A percentile compares a stretch with the other conserved stretches of the same genome.
Conservation (phyloP, 2,113 vertebrate genomes). For the Pelvicachromis taeniatus region DNA sequence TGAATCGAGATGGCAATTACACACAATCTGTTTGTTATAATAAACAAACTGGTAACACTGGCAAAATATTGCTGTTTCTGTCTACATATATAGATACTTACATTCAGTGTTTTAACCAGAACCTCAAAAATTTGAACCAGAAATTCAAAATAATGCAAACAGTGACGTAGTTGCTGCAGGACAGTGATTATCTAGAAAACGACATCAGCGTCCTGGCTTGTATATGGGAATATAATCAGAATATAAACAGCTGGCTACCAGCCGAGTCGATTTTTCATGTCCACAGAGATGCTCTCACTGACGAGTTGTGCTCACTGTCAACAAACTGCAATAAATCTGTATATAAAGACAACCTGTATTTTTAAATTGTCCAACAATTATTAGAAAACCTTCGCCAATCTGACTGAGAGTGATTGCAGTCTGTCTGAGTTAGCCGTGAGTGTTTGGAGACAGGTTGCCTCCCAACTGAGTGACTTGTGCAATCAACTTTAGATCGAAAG, state of each 20-base stretch:
- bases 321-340: neutral
- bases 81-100: neutral
- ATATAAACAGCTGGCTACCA: neutral
- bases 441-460: neutral
- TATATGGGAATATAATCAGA: neutral
- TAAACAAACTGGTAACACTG: too few relatives aligned
- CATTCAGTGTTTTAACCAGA: neutral
- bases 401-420: neutral
- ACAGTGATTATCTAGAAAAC: neutral
- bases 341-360: neutral
- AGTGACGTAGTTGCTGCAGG: neutral
- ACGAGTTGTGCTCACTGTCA: neutral
- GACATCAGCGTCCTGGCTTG: neutral
- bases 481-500: neutral
- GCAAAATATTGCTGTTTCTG: neutral
- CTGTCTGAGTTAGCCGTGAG: neutral
- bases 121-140: neutral
- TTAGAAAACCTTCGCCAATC: neutral
- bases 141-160: neutral
- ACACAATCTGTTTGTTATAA: neutral
- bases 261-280: neutral
- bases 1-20: neutral
- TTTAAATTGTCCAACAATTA: neutral
- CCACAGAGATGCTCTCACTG: neutral
- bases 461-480: neutral